These are phyloP conservation scores for Clarias fuscus DNA, from an alignment of 2,797 vertebrate genomes.

Conservation along the genomic window DNA sequence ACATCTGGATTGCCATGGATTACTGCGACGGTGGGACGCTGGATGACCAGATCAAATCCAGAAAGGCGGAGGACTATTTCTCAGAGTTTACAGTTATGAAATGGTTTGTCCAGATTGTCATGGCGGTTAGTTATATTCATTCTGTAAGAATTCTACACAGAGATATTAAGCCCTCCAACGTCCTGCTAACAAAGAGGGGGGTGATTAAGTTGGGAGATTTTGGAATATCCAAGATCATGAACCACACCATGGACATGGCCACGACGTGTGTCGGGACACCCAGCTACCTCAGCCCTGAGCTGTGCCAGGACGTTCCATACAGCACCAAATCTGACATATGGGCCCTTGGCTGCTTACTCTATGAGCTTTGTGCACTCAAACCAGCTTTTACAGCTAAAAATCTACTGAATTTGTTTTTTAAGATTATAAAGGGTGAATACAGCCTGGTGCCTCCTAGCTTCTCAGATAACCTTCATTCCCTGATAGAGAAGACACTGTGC, in stretches of 20 bases:
- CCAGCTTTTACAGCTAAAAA: constrained; percentile 77
- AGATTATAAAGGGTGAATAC: constrained; percentile 76
- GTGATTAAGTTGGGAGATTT: constrained; percentile 80
- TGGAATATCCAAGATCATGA: constrained; percentile 80
- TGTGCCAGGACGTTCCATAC: constrained; percentile 80
- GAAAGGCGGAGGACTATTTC: constrained; percentile 63
- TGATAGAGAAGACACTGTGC: constrained; percentile 70
- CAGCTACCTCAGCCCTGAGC: constrained; percentile 80
- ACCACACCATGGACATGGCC: constrained; percentile 74
- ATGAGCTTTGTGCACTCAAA: constrained; percentile 74
- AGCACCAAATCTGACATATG: constrained; percentile 82
- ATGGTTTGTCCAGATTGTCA: constrained; percentile 77
- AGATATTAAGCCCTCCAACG: constrained; percentile 82
- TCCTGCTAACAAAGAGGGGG: constrained; percentile 76
- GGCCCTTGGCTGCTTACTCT: constrained; percentile 80
- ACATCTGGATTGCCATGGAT: constrained; percentile 78
- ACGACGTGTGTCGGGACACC: constrained; percentile 81
- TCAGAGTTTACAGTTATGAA: constrained; percentile 69
- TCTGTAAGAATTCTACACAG: constrained; percentile 76
- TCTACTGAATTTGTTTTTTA: constrained; percentile 75
- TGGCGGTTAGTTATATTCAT: constrained; percentile 78
- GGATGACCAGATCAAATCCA: constrained; percentile 73
- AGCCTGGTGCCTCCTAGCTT: constrained; percentile 63
- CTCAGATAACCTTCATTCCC: constrained; percentile 64
- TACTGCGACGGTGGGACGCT: constrained; percentile 81